Base-by-base conservation (phyloP, 2,888 invertebrate species). In the Hypercompe scribonia region DNA sequence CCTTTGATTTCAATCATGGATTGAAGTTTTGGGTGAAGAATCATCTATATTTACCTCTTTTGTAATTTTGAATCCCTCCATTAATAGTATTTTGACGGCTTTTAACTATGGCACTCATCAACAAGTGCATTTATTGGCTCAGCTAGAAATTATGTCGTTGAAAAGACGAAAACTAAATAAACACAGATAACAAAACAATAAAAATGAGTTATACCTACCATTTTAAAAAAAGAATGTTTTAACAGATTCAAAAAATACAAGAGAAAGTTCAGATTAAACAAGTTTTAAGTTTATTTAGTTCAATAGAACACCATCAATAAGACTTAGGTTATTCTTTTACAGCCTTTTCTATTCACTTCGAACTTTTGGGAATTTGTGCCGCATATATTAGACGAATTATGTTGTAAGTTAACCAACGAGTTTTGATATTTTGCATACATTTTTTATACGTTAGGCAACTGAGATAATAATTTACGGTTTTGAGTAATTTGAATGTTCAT, bases 331-430 rank as follows among this genome's bases (percentile, higher is more conserved):
- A 66, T 31, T 66, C 21, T 21, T 46, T 42, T 46, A 66, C 42
- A 66, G 10, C 42, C 65, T 21, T 21, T 33, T 28, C 28, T 33
- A 33, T 24, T 46, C 21, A 5, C 13, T 46, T 66, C 24, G 24
- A 46, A 33, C 46, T 33, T 7, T 24, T 46, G 24, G 24, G 46
- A 46, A n/a, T 39, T 21, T 31, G 15, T 42, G 65, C 31, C 28
- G 42, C 42, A 42, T 65, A 65, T 65, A 8, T 66, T 11, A 33
- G 46, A 66, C 66, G 33, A 66, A 66, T 46, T 31, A 28, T 24
- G 31, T 66, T 11, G 66, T 66, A 66, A 66, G 66, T 66, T 31
- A 46, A 33, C 46, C 42, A 46, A 46, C 66, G 24, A 66, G 46
- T 66, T 46, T 33, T 33, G 13, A 66, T 24, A 46, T 31, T 61